Evolutionary conservation across 1,140 invertebrate genomes (phyloP).

Genomic region (Ericerus pela): DNA sequence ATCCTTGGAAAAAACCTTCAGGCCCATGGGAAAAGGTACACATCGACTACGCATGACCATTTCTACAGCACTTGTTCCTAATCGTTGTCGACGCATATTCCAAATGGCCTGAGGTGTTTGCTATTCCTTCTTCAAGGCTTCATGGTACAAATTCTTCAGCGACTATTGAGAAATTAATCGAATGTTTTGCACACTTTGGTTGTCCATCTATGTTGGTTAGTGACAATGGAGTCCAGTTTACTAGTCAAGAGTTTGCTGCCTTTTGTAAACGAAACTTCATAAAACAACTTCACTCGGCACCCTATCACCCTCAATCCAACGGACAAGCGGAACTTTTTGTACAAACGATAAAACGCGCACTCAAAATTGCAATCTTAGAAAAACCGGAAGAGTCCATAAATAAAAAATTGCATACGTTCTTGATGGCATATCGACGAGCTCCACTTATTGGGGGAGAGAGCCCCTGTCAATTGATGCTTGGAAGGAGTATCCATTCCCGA

Average conservation of each 20-base stretch:
- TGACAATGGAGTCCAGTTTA: conserved; percentile 26
- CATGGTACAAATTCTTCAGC: conserved; percentile 1
- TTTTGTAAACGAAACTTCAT: conserved; percentile 24
- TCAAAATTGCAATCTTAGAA: no score
- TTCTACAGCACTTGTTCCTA: conserved; percentile 29
- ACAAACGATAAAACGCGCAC: conserved; percentile 29
- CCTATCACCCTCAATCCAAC: conserved; percentile 27
- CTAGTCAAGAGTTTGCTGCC: conserved; percentile 20
- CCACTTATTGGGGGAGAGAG: conserved; percentile 15
- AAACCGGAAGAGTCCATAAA: not conserved
- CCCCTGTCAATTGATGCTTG: conserved; percentile 19
- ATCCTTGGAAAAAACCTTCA: conserved; percentile 14
- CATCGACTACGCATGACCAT: conserved; percentile 32
- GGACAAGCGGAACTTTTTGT: conserved; percentile 29
- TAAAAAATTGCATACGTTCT: conserved; percentile 1
- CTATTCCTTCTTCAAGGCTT: no score
- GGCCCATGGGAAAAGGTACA: conserved; percentile 24
- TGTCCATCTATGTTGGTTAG: conserved; percentile 22
- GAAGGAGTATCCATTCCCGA: conserved; percentile 14
- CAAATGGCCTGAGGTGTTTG: conserved; percentile 33
- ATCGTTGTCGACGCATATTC: conserved; percentile 33
- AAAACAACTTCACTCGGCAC: conserved; percentile 19
- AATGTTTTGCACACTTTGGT: conserved; percentile 24
- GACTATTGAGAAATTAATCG: conserved; percentile 17
- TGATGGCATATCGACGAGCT: conserved; percentile 13